These are phyloP conservation scores for Caloenas nicobarica DNA, from an alignment of 2,113 vertebrate genomes.

Conservation along the genomic window DNA sequence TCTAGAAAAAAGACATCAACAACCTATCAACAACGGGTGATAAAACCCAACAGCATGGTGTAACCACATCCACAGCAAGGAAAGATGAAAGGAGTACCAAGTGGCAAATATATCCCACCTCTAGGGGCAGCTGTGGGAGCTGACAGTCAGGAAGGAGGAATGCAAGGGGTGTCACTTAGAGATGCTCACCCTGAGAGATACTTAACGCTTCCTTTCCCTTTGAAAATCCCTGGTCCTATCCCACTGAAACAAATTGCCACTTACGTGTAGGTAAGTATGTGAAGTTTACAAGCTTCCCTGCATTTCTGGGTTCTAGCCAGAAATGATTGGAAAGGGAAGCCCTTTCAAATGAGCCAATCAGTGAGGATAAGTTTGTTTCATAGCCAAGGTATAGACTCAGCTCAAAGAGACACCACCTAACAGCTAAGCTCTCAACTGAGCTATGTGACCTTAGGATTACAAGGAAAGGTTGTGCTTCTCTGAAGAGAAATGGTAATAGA, in stretches of 20 bases:
- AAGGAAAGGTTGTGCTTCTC: slow-evolving; percentile 10
- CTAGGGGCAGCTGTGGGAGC: neutral
- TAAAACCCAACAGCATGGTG: neutral
- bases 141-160: neutral
- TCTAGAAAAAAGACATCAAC: neutral
- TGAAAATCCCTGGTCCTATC: neutral
- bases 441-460: slow-evolving; percentile 28
- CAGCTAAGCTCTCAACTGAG: neutral
- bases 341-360: neutral
- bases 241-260: neutral
- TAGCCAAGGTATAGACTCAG: neutral
- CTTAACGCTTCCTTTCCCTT: neutral
- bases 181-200: too few species aligned
- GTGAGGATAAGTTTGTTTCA: neutral
- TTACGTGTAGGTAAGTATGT: neutral
- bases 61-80: neutral
- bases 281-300: neutral
- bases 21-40: neutral
- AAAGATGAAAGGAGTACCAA: neutral
- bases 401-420: neutral
- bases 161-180: neutral
- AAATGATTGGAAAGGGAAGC: neutral
- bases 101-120: neutral
- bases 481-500: slow-evolving; percentile 39
- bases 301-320: neutral